phyloP scores from a whole-genome alignment of 2,888 invertebrate species.

The Morpho achilles region DNA sequence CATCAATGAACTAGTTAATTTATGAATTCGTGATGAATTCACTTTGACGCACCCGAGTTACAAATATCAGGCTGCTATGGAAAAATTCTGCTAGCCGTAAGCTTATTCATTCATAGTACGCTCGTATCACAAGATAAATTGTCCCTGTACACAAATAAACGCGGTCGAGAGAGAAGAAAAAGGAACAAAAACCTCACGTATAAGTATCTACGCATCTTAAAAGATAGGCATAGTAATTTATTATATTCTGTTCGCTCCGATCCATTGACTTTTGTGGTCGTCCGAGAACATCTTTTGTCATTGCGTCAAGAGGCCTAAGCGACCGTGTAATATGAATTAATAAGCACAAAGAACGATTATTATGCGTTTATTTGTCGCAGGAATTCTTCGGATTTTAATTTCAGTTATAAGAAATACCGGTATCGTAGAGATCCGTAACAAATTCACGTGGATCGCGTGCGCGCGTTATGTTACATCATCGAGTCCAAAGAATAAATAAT shows the following conservation, averaged over 20 bases:
- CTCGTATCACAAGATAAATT: constrained; percentile 72
- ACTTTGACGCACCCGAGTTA: not conserved
- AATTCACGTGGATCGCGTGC: constrained; percentile 69
- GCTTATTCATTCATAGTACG: constrained; percentile 67
- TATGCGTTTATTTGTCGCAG: constrained; percentile 71
- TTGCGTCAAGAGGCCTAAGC: constrained; percentile 65
- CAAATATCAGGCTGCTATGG: constrained; percentile 10
- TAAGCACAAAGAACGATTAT: constrained; percentile 74
- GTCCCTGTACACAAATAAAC: constrained; percentile 69
- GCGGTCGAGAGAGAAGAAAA: constrained; percentile 53
- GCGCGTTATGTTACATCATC: constrained; percentile 41
- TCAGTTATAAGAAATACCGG: constrained; percentile 46
- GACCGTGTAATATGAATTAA: constrained; percentile 79
- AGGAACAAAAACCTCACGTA: constrained; percentile 54
- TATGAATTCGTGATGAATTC: not conserved
- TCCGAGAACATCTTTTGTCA: constrained; percentile 65
- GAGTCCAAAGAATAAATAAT: constrained; percentile 15
- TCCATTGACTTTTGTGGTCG: constrained; percentile 73
- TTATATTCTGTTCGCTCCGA: constrained; percentile 69
- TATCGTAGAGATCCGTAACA: constrained; percentile 58
- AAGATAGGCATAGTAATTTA: constrained; percentile 68
- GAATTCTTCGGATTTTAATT: constrained; percentile 47
- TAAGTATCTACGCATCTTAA: constrained; percentile 53
- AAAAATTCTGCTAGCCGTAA: constrained; percentile 36
- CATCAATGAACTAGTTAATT: not conserved